Evolutionary conservation across 2,113 vertebrate species (phyloP), one percentile per base, ranked within the genome.

Genomic region (Misgurnus mizolepis): DNA sequence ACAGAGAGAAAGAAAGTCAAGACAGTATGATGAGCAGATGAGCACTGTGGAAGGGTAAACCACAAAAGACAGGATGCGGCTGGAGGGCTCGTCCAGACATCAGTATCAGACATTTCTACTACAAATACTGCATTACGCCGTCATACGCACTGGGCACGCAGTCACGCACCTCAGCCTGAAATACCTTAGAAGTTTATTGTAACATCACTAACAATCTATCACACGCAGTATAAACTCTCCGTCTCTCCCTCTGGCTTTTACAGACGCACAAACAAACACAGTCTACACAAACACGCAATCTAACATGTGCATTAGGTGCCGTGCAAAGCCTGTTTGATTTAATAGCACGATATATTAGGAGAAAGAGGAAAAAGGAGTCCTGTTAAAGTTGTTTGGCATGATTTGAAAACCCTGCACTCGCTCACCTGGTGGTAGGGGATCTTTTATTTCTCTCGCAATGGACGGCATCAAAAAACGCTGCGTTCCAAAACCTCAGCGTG

Each of bases 391-490:
- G 34, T 5, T 12, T 14, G n/a, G 45, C n/a, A 3, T 17, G 9
- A 34, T 34, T 22, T 7, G 47, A 14, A 65, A 72, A 50, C 22
- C 2, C 27, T 14, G 8, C 18, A 11, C 5, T 11, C 17, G 65
- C 93, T 92, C 91, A 99, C 98, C 96, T 96, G 64, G 98, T 99
- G 6, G 98, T 96, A 55, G 98, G 98, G 0, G 98, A 99, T 7
- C 97, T 87, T 88, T 99, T 99, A 83, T 92, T 97, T 89, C 98
- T 93, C 92, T 99, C 98, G 2, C 95, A 98, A 75, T 99, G 95
- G 73, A 99, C 97, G 0, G 98, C 98, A 0, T 99, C 98, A 0
- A 99, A 99, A 85, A 99, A 99, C 0, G 97, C 97, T 0, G 98
- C 98, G 0, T 99, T 99, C 98, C 98, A 99, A 84, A 99, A 99